Conservation (phyloP, 2,888 invertebrate genomes). For the Cerastis rubricosa region DNA sequence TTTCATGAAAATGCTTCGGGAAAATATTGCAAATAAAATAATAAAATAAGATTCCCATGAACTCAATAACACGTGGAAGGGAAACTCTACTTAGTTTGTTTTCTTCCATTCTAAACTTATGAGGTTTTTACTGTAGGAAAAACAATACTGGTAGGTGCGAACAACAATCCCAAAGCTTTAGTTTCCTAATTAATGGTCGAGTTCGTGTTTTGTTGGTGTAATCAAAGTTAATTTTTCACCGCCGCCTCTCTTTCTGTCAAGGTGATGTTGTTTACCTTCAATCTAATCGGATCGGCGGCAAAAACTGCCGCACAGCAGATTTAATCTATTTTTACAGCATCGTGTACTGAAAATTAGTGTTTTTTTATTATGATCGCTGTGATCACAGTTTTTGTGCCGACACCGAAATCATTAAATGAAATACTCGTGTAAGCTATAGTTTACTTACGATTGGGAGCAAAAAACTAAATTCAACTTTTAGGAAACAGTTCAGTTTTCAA, state of each 20-base stretch:
- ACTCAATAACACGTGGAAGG: too few relatives aligned
- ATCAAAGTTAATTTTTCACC: constrained; percentile 46
- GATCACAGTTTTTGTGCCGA: constrained; percentile 40
- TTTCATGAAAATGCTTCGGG: constrained; percentile 6
- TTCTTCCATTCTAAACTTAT: background rate
- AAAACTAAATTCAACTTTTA: constrained; percentile 41
- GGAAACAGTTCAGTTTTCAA: constrained; percentile 45
- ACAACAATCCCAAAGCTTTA: constrained; percentile 4
- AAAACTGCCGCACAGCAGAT: constrained; percentile 57
- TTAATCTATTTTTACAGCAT: constrained; percentile 62
- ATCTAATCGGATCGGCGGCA: constrained; percentile 59
- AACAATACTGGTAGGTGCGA: background rate
- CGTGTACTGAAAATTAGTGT: constrained; percentile 27
- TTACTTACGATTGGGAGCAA: constrained; percentile 25
- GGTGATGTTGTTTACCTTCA: constrained; percentile 59
- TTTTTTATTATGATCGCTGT: constrained; percentile 19
- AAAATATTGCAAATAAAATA: constrained; percentile 13
- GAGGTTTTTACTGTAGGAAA: constrained; percentile 23
- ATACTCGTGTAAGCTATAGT: constrained; percentile 27
- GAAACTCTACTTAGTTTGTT: background rate
- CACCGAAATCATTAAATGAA: constrained; percentile 38
- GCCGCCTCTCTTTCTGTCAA: constrained; percentile 52
- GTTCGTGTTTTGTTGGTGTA: constrained; percentile 28
- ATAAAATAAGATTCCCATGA: constrained; percentile 11
- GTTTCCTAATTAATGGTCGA: constrained; percentile 18